Evolutionary conservation across 2,113 vertebrate genomes (phyloP).

Genomic region (Manacus vitellinus): DNA sequence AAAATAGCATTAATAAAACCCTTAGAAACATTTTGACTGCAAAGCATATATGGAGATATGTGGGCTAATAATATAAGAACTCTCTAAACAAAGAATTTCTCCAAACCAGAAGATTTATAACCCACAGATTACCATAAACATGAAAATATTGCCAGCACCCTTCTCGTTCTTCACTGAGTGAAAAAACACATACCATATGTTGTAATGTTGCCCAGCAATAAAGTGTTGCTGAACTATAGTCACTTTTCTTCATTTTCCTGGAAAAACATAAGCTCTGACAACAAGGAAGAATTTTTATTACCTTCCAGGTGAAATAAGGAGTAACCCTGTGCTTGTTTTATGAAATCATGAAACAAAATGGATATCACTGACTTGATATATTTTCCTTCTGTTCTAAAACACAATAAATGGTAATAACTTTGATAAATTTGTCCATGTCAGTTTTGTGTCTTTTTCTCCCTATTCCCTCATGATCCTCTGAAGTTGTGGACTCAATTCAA

Average conservation of each 20-base stretch:
- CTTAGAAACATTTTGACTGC: background rate
- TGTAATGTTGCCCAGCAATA: conserved; percentile 42
- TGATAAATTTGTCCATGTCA: conserved; percentile 28
- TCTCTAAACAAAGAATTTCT: background rate
- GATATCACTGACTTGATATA: conserved; percentile 43
- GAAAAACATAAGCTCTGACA: conserved; percentile 33
- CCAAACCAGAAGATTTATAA: conserved; percentile 36
- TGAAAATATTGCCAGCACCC: background rate
- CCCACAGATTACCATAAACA: background rate
- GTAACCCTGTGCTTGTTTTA: conserved; percentile 48
- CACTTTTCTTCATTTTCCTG: conserved; percentile 65
- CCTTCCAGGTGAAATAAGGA: conserved; percentile 31
- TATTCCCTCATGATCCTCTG: background rate
- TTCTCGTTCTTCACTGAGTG: background rate
- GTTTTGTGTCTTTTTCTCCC: conserved; percentile 18
- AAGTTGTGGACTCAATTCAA: conserved; percentile 16
- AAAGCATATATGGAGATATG: background rate
- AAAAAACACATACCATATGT: background rate
- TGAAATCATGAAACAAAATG: conserved; percentile 63
- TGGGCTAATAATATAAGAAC: background rate
- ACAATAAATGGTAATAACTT: conserved; percentile 58
- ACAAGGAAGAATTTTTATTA: conserved; percentile 46
- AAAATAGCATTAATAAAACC: conserved; percentile 30
- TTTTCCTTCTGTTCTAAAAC: conserved; percentile 45
- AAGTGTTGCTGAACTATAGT: conserved; percentile 38